Conservation (phyloP, 2,113 vertebrate genomes). For the Coryphaenoides rupestris region DNA sequence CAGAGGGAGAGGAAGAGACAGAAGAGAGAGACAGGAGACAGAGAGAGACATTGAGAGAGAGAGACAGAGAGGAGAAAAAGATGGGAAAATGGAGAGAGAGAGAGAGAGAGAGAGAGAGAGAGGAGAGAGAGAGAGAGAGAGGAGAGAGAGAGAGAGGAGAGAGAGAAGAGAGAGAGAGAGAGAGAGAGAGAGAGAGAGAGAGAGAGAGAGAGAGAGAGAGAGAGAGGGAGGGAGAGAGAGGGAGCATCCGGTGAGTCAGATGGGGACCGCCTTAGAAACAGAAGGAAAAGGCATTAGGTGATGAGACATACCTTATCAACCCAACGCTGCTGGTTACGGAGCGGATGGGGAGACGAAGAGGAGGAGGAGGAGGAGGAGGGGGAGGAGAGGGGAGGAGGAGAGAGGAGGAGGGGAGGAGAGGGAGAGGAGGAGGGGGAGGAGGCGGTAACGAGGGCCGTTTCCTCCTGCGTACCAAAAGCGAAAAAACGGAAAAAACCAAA, state of each 20-base stretch:
- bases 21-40: too few relatives aligned
- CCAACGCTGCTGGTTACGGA: conserved; percentile 50
- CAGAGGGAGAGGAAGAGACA: too few relatives aligned
- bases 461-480: not conserved
- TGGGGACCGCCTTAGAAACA: conserved; percentile 77
- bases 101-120: not conserved
- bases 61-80: conserved; percentile 18
- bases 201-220: not conserved
- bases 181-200: not conserved
- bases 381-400: too few relatives aligned
- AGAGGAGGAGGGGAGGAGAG: conserved; percentile 14
- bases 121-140: conserved; percentile 58
- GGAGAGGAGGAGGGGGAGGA: not conserved
- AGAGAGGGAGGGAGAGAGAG: conserved; percentile 13
- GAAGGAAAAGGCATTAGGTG: conserved; percentile 85
- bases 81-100: conserved; percentile 44
- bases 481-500: too few relatives aligned
- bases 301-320: conserved; percentile 47
- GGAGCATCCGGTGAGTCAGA: conserved; percentile 68
- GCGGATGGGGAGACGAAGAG: conserved; percentile 15
- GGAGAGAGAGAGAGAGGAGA: conserved; percentile 23
- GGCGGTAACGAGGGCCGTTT: not conserved
- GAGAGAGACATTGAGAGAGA: conserved; percentile 41
- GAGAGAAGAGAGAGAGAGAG: conserved; percentile 25
- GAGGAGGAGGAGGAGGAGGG: not conserved